These are phyloP conservation scores for Phallusia fumigata DNA, from an alignment of 23 tunicate species.

Conservation along the genomic window DNA sequence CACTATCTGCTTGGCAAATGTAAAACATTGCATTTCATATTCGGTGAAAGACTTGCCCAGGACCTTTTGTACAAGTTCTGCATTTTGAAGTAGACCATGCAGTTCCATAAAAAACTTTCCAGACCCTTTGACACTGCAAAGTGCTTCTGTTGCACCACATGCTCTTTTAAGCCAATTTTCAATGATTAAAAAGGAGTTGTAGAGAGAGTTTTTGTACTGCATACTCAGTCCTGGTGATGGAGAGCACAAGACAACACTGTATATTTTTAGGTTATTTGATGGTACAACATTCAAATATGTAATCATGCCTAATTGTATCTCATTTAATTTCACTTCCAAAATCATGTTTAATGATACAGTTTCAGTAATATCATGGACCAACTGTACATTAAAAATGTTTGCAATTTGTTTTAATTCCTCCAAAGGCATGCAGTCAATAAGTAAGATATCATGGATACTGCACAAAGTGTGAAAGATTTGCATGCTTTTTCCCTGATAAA, in stretches of 20 bases:
- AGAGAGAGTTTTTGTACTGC: neutral
- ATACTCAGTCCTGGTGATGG: neutral
- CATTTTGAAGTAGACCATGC: neutral
- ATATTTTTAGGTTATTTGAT: neutral
- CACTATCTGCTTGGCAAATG: neutral
- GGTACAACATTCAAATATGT: neutral
- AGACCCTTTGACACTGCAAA: neutral
- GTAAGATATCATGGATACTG: neutral
- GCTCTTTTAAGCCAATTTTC: neutral
- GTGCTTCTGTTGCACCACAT: neutral
- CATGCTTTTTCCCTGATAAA: neutral
- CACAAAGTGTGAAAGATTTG: neutral
- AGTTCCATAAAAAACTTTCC: neutral
- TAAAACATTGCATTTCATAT: neutral
- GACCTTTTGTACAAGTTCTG: neutral
- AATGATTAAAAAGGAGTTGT: neutral
- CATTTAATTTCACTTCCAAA: neutral
- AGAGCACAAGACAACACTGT: neutral
- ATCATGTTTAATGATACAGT: neutral
- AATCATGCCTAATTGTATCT: neutral
- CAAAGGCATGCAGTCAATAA: neutral
- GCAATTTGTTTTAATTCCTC: neutral
- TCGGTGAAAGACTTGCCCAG: neutral
- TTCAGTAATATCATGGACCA: neutral
- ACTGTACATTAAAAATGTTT: neutral